Evolutionary conservation across 1,140 invertebrate species (phyloP).

Genomic region (Galleria mellonella): DNA sequence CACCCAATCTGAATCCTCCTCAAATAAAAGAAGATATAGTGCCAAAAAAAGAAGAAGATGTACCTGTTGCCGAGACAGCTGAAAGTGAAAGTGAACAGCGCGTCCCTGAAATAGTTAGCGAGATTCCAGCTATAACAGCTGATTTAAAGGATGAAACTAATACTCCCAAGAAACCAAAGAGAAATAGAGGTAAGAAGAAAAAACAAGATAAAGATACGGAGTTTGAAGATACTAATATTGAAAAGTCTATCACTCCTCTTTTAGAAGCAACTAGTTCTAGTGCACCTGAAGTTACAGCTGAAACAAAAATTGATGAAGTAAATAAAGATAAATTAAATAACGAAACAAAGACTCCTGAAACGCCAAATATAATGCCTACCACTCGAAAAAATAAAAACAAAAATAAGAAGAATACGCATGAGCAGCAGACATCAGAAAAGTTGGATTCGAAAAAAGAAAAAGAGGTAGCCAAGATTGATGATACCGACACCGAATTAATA

Average conservation of each 20-base stretch:
- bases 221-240: constrained; percentile 16
- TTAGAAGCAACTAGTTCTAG: neutral
- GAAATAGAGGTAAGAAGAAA: constrained; percentile 59
- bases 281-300: constrained; percentile 3
- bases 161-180: constrained; percentile 56
- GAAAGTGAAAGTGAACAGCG: constrained; percentile 22
- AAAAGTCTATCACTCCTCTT: neutral
- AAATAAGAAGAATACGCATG: constrained; percentile 17
- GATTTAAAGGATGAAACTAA: constrained; percentile 20
- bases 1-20: constrained; percentile 16
- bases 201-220: constrained; percentile 18
- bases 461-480: too few species aligned
- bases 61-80: constrained; percentile 5
- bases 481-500: too few species aligned
- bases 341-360: constrained; percentile 1
- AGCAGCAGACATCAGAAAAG: neutral
- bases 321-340: constrained; percentile 4
- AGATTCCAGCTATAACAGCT: constrained; percentile 9
- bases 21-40: constrained; percentile 13
- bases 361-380: constrained; percentile 8
- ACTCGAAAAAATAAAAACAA: constrained; percentile 33
- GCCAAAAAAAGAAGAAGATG: constrained; percentile 8
- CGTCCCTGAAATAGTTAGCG: constrained; percentile 27
- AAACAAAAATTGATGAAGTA: constrained; percentile 6
- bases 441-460: too few species aligned